Base-by-base conservation (phyloP, 2,888 invertebrate genomes). In the Galeopsomyia nigrocyanea region DNA sequence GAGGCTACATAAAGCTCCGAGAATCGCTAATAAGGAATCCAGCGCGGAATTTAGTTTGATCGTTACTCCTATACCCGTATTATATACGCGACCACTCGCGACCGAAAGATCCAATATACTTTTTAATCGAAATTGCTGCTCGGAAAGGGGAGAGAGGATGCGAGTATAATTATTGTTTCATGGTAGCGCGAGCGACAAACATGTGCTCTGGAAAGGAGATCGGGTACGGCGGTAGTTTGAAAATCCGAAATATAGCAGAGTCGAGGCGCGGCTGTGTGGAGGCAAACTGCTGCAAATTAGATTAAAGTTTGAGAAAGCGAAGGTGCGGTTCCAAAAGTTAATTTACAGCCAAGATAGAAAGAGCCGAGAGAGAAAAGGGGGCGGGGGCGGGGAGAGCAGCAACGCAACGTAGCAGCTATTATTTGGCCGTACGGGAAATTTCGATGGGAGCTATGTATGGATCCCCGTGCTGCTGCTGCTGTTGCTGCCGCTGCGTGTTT, bases 21-120 rank as follows among this genome's bases (percentile, higher is more conserved):
- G 62, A 69, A 69, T 69, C 50, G 62, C 55, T 69, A 69, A 69
- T 69, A 22, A 63, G 68, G 62, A 62, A 69, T 69, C 53, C 56
- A 63, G 68, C 31, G 56, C 13, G 68, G 62, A 56, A 63, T 69
- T 69, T 21, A 61, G 68, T 53, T 61, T 55, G 61, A 68, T 61
- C 53, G 47, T 9, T 31, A n/a, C 22, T 55, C 55, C 7, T 46
- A 19, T 31, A n/a, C n/a, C 50, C 16, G 21, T 17, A n/a, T n/a
- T n/a, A n/a, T n/a, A n/a, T n/a, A n/a, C 26, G n/a, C 31, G 46
- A 22, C 1, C 39, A 39, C 39, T 39, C 7, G 2, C 39, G 7
- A 10, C 13, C 13, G 39, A 10, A 10, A 39, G 7, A 39, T 7
- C 39, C 39, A 1, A 7, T 39, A 39, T 5, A 5, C 7, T 39